These are phyloP conservation scores for Drosophila yooni DNA, from an alignment of 2,888 invertebrate species.

Conservation along the genomic window DNA sequence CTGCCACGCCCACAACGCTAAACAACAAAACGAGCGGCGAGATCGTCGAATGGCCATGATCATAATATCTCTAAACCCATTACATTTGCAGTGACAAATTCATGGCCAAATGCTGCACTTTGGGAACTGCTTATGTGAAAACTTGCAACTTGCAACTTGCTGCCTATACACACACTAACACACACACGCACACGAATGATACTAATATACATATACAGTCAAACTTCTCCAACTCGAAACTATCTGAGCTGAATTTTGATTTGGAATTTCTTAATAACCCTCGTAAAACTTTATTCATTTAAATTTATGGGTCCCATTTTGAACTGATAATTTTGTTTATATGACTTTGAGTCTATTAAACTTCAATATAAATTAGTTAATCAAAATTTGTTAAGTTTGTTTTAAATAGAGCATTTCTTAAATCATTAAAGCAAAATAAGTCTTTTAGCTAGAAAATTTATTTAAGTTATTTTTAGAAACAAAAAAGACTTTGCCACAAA, in stretches of 20 bases:
- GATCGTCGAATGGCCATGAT: slow-evolving; percentile 66
- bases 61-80: slow-evolving; percentile 5
- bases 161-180: slow-evolving; percentile 22
- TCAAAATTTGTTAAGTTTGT: background rate
- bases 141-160: slow-evolving; percentile 18
- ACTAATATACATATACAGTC: background rate
- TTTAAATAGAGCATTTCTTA: background rate
- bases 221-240: background rate
- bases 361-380: background rate
- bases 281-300: background rate
- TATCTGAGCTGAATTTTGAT: background rate
- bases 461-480: background rate
- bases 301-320: background rate
- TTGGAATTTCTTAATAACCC: background rate
- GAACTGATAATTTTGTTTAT: background rate
- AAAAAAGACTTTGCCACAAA: background rate
- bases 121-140: slow-evolving; percentile 66
- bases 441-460: background rate
- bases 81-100: slow-evolving; percentile 23
- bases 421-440: background rate
- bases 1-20: slow-evolving; percentile 50
- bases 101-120: slow-evolving; percentile 67
- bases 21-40: slow-evolving; percentile 74
- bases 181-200: background rate
- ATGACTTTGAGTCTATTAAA: background rate